These are phyloP conservation scores for Barypeithes pellucidus DNA, from an alignment of 2,888 invertebrate genomes.

Conservation along the genomic window DNA sequence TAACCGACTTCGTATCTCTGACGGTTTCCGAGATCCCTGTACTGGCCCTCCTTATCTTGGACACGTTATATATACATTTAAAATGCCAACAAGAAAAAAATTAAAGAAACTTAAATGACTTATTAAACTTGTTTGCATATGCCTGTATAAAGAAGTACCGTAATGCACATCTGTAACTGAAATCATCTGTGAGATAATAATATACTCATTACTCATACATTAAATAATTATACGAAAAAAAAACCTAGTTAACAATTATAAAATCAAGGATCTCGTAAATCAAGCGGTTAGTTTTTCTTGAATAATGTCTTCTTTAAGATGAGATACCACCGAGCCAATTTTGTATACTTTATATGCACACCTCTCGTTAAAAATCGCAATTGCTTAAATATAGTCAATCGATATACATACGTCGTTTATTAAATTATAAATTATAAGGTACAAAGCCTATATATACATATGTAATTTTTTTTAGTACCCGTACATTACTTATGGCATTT, in stretches of 20 bases:
- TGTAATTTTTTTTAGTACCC: no score
- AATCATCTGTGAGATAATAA: constrained; percentile 1
- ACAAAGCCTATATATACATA: not conserved
- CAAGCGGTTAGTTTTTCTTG: constrained; percentile 8
- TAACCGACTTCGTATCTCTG: no score
- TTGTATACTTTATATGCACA: constrained; percentile 12
- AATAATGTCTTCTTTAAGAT: constrained; percentile 17
- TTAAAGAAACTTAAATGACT: not conserved
- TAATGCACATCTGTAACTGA: not conserved
- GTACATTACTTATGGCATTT: no score
- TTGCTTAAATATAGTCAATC: not conserved
- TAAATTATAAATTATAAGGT: not conserved
- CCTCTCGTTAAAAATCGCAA: not conserved
- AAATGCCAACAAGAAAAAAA: no score
- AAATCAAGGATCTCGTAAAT: not conserved
- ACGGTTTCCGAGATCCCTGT: no score
- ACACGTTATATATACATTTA: no score
- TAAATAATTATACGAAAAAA: constrained; percentile 6
- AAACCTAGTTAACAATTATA: constrained; percentile 9
- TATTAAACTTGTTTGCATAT: not conserved
- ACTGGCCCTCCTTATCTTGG: no score
- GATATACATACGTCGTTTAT: not conserved
- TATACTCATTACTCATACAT: not conserved
- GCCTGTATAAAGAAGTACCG: constrained; percentile 4
- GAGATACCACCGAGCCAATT: not conserved